phyloP scores from a whole-genome alignment of 2,888 invertebrate genomes.

The Pristionchus maxplancki region DNA sequence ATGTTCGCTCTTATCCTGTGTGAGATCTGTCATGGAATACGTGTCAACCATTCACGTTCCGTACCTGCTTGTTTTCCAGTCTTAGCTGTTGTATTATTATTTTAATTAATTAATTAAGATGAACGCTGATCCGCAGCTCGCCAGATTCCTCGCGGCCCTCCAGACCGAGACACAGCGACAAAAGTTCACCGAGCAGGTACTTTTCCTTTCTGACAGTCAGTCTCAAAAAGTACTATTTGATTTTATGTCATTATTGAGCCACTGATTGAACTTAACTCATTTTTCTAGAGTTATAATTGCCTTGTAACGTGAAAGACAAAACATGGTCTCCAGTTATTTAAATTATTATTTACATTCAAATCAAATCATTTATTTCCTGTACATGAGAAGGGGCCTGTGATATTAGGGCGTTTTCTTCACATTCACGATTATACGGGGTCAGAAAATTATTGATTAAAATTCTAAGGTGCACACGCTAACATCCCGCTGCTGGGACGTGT shows the following conservation, averaged over 20 bases:
- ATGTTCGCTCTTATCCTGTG: neutral
- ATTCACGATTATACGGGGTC: too few species aligned
- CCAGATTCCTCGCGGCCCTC: conserved; percentile 70
- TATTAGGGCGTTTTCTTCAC: too few species aligned
- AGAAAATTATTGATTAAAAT: neutral
- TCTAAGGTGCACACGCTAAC: conserved; percentile 70
- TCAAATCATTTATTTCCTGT: too few species aligned
- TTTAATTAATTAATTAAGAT: neutral
- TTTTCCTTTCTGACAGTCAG: neutral
- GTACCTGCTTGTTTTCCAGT: neutral
- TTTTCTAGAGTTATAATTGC: too few species aligned
- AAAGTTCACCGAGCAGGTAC: conserved; percentile 74
- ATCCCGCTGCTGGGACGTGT: conserved; percentile 73
- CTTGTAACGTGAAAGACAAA: too few species aligned
- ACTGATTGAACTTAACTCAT: neutral
- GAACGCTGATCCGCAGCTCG: conserved; percentile 63
- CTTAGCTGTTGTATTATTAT: neutral
- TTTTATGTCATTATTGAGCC: neutral
- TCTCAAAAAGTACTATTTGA: neutral
- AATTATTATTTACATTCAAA: too few species aligned
- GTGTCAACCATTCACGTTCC: conserved; percentile 39
- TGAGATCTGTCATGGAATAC: neutral
- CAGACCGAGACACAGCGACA: conserved; percentile 74
- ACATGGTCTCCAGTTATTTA: too few species aligned
- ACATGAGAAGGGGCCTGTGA: too few species aligned